Base-by-base conservation (phyloP, 1,140 invertebrate genomes). In the Microvelia longipes region DNA sequence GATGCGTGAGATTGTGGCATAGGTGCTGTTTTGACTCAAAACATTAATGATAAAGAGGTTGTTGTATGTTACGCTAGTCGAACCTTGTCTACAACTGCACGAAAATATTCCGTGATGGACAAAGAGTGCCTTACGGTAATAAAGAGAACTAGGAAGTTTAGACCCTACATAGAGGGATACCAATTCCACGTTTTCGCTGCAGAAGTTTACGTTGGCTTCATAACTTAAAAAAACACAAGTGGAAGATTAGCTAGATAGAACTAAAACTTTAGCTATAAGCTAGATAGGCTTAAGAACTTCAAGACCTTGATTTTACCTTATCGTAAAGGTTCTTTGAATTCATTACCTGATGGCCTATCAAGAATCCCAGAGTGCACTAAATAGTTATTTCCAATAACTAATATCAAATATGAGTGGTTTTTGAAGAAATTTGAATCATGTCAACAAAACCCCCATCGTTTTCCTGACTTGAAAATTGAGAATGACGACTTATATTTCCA, bases 101-200 rank as follows among this genome's bases (percentile, higher is more conserved):
- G 50, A 35, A 78, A 78, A 5, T 83, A 77, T 69, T 66, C 73
- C 0, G 74, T 74, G 0, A 80, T 77, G 0, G 78, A 83, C 74
- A 70, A 73, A 68, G 82, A 83, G 76, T 75, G 74, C 61, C 71
- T 83, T 26, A 80, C 78, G 11, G 68, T 82, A 11, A 62, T 81
- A n/a, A 76, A 73, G 68, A 76, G 75, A 0, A 74, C 81, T 1
- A 73, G 77, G 30, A 73, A 78, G 28, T 76, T 78, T 35, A 27
- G 75, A 27, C 69, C 71, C 63, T 82, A 80, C 70, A 25, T 83
- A 19, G 69, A 77, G 62, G 78, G 76, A 14, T 74, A 73, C 15
- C 68, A 76, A 13, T 81, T 83, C 63, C 76, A 64, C 1, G 75
- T 81, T 0, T 29, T 77, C 14, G 81, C 80, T 1, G 81, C 61